These are phyloP conservation scores for Dorcus parallelipipedus DNA, from an alignment of 2,888 invertebrate genomes.

Conservation along the genomic window DNA sequence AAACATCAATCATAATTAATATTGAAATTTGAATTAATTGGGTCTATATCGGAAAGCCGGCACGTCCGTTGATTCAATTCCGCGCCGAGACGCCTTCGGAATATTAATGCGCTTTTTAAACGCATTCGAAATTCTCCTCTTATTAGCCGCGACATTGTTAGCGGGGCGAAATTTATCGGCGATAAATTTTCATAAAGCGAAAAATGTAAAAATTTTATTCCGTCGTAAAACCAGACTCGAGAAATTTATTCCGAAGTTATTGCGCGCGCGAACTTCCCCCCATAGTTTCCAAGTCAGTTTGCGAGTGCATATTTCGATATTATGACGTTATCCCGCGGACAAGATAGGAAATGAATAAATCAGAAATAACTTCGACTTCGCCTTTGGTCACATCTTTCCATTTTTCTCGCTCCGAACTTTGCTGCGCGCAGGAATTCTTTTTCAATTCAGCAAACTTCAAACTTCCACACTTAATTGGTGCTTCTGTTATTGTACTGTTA, in stretches of 20 bases:
- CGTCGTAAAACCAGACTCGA: neutral
- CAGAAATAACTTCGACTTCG: slow-evolving; percentile 17
- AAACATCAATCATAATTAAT: slow-evolving; percentile 31
- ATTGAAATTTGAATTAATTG: slow-evolving; percentile 32
- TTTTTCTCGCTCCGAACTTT: slow-evolving; percentile 11
- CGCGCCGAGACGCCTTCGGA: slow-evolving; percentile 11
- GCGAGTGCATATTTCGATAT: slow-evolving; percentile 8
- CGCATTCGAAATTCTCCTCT: slow-evolving; percentile 7
- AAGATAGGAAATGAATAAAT: slow-evolving; percentile 17
- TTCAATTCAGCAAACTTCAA: no score
- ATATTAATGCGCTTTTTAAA: slow-evolving; percentile 20
- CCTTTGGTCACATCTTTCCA: slow-evolving; percentile 16
- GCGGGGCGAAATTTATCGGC: neutral
- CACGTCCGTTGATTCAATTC: slow-evolving; percentile 19
- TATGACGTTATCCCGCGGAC: slow-evolving; percentile 8
- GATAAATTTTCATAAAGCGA: neutral
- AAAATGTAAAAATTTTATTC: slow-evolving; percentile 4
- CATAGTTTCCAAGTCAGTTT: slow-evolving; percentile 14
- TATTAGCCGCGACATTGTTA: slow-evolving; percentile 14
- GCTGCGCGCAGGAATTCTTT: no score
- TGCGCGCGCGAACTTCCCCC: slow-evolving; percentile 13
- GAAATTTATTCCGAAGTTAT: slow-evolving; percentile 3
- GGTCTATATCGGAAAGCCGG: slow-evolving; percentile 25
- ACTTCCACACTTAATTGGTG: no score
- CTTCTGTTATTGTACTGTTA: no score